These are phyloP conservation scores for Albula glossodonta DNA, from an alignment of 2,113 vertebrate genomes.

Conservation along the genomic window DNA sequence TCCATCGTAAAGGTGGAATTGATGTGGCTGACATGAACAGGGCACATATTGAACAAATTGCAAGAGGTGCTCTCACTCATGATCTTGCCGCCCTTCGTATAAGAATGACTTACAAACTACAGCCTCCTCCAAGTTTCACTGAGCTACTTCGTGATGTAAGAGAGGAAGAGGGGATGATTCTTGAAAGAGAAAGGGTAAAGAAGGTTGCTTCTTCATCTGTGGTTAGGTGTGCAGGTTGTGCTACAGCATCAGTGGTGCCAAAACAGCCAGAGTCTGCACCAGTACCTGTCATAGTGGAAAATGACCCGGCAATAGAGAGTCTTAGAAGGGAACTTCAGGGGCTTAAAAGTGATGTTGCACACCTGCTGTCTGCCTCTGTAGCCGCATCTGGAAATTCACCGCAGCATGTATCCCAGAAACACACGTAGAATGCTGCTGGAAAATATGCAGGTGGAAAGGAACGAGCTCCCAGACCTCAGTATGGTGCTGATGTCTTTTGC, in stretches of 20 bases:
- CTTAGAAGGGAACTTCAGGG: neutral
- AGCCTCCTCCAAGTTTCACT: too few relatives aligned
- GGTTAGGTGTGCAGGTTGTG: neutral
- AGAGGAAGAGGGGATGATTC: conserved; percentile 30
- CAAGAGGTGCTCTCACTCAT: conserved; percentile 25
- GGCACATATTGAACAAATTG: conserved; percentile 14
- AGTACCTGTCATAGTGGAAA: neutral
- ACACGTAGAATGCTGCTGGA: too few relatives aligned
- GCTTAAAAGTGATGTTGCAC: too few relatives aligned
- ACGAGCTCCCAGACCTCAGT: too few relatives aligned
- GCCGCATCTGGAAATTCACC: neutral
- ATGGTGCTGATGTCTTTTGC: conserved; percentile 31
- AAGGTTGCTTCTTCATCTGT: neutral
- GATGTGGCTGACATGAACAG: neutral
- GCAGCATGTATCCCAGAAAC: too few relatives aligned
- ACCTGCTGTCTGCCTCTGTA: too few relatives aligned
- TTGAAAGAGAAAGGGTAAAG: neutral
- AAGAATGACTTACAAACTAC: too few relatives aligned
- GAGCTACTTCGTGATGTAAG: neutral
- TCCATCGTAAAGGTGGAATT: conserved; percentile 24
- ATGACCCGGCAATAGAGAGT: neutral
- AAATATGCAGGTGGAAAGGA: too few relatives aligned
- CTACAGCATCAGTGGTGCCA: neutral
- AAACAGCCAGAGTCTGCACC: neutral
- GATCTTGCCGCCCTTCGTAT: conserved; percentile 27